These are phyloP conservation scores for Thalassoma bifasciatum DNA, from an alignment of 2,113 vertebrate genomes.

Conservation along the genomic window DNA sequence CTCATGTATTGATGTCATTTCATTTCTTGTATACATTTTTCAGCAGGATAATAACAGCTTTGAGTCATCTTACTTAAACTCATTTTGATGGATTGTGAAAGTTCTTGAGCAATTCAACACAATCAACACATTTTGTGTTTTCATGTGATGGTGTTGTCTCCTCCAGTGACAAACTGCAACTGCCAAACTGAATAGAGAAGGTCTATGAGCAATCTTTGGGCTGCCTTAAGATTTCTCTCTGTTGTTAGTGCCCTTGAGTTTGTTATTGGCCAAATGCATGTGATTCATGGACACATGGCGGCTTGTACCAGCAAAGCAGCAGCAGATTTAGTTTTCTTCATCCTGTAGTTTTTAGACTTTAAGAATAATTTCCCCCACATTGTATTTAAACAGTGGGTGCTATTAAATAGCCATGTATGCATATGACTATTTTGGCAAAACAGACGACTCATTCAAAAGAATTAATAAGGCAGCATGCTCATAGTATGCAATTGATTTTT, in stretches of 20 bases:
- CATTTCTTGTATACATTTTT: background rate
- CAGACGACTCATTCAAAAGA: background rate
- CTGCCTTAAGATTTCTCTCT: conserved; percentile 39
- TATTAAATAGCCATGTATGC: background rate
- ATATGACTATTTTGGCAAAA: background rate
- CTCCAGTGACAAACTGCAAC: background rate
- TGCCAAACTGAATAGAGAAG: conserved; percentile 14
- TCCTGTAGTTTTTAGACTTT: background rate
- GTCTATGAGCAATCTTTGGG: conserved; percentile 12
- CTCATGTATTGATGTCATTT: background rate
- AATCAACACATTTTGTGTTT: background rate
- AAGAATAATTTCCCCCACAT: background rate
- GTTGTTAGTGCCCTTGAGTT: conserved; percentile 75
- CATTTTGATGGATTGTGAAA: background rate
- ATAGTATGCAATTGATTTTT: background rate
- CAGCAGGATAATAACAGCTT: background rate
- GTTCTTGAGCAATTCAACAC: background rate
- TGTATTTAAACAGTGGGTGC: no score
- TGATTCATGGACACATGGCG: conserved; percentile 48
- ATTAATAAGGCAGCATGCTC: background rate
- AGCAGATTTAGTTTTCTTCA: conserved; percentile 4
- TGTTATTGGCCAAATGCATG: conserved; percentile 76
- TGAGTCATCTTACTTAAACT: background rate
- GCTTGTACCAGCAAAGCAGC: conserved; percentile 25
- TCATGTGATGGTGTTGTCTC: background rate